These are phyloP conservation scores for Stegostoma tigrinum DNA, from an alignment of 2,113 vertebrate species.

Conservation along the genomic window DNA sequence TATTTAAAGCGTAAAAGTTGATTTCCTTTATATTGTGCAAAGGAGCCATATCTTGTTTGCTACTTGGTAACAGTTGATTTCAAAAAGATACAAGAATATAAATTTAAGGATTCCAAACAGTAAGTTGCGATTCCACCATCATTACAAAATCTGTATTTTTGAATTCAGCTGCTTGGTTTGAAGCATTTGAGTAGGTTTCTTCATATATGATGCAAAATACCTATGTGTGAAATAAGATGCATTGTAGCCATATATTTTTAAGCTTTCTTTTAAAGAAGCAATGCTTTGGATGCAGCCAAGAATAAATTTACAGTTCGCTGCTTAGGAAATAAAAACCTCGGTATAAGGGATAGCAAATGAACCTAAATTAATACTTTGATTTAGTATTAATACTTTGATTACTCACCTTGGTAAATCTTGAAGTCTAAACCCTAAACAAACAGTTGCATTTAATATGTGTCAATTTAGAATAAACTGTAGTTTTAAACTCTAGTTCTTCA, in stretches of 20 bases:
- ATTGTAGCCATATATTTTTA: background rate
- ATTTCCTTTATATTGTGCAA: conserved; percentile 7
- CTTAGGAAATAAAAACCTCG: background rate
- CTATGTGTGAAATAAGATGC: background rate
- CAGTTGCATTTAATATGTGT: background rate
- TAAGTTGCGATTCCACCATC: background rate
- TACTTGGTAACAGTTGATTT: background rate
- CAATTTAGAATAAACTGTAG: background rate
- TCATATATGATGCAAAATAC: background rate
- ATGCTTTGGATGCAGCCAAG: background rate
- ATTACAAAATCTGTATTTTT: background rate
- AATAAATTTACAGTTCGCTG: too few relatives aligned
- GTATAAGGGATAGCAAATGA: background rate
- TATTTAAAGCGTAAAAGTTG: conserved; percentile 20
- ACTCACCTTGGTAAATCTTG: background rate
- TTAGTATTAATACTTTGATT: background rate
- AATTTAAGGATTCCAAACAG: background rate
- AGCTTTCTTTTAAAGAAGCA: background rate
- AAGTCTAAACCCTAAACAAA: background rate
- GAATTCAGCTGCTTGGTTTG: background rate
- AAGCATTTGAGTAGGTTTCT: background rate
- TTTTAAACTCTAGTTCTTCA: background rate
- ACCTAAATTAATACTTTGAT: background rate
- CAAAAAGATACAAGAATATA: background rate
- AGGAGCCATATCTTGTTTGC: background rate